Percentiles rank a stretch among this genome's conserved stretches.
Conservation (phyloP, 2,888 invertebrate species). For the Andrena trimmerana region DNA sequence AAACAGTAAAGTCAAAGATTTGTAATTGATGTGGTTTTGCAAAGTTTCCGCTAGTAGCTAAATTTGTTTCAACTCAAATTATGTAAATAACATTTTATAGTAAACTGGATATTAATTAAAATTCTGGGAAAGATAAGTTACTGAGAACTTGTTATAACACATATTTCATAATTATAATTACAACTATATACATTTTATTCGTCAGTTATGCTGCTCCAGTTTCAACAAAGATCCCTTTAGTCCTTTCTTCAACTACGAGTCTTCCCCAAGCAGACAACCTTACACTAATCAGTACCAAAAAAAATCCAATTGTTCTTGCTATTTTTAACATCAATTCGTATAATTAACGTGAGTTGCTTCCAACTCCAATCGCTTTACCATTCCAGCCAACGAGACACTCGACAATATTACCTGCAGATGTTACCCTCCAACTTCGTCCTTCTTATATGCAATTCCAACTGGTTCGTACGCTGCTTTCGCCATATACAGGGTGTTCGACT, state of each 20-base stretch:
- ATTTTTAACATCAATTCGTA: background rate
- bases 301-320: background rate
- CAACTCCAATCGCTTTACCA: constrained; percentile 3
- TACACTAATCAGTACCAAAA: no score
- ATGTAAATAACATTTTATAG: no score
- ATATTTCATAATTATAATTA: no score
- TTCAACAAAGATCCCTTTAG: background rate
- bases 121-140: no score
- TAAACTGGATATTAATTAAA: no score
- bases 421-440: constrained; percentile 22
- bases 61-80: no score
- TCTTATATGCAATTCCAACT: constrained; percentile 26
- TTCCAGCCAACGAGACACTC: background rate
- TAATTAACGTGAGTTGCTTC: constrained; percentile 4
- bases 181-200: no score
- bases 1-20: no score
- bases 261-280: background rate
- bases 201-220: no score
- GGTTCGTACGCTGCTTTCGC: constrained; percentile 9
- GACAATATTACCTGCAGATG: constrained; percentile 36
- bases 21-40: no score
- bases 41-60: no score
- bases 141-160: no score
- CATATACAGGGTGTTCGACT: constrained; percentile 2
- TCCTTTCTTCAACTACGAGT: background rate